phyloP scores from a whole-genome alignment of 2,888 invertebrate species.

The Euproctis similis region DNA sequence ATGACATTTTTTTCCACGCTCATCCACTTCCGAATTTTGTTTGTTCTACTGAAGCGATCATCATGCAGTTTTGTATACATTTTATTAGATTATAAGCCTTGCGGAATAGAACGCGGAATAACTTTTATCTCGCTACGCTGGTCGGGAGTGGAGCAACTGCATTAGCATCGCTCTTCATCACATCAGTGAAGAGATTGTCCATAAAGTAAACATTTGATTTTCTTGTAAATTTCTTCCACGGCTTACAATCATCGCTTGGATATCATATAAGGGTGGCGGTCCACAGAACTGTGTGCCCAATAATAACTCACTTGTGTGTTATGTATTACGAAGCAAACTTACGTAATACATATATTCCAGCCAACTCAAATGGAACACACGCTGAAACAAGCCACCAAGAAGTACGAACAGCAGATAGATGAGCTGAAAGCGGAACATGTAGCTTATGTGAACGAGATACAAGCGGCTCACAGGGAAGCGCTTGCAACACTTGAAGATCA shows the following conservation, averaged over 20 bases:
- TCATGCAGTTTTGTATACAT: no score
- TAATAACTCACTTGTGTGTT: slow-evolving; percentile 11
- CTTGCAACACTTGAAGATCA: slow-evolving; percentile 61
- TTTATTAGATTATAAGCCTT: no score
- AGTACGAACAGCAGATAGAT: slow-evolving; percentile 49
- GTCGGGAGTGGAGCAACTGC: neutral
- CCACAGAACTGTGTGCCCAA: slow-evolving; percentile 18
- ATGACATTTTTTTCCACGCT: no score
- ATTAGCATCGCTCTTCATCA: no score
- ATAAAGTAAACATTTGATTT: no score
- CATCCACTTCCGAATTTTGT: no score
- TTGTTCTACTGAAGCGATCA: no score
- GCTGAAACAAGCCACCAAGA: slow-evolving; percentile 39
- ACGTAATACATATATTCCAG: slow-evolving; percentile 23
- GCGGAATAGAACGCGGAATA: no score
- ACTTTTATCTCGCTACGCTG: no score
- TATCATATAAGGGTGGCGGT: slow-evolving; percentile 6
- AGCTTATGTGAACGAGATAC: slow-evolving; percentile 56
- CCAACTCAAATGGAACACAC: slow-evolving; percentile 44
- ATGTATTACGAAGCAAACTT: slow-evolving; percentile 5
- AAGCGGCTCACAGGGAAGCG: slow-evolving; percentile 53
- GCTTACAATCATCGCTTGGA: no score
- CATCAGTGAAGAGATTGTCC: no score
- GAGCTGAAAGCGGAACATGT: slow-evolving; percentile 60
- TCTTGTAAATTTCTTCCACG: no score